phyloP scores from a whole-genome alignment of 2,113 vertebrate genomes.

The Pelecanoides urinatrix region DNA sequence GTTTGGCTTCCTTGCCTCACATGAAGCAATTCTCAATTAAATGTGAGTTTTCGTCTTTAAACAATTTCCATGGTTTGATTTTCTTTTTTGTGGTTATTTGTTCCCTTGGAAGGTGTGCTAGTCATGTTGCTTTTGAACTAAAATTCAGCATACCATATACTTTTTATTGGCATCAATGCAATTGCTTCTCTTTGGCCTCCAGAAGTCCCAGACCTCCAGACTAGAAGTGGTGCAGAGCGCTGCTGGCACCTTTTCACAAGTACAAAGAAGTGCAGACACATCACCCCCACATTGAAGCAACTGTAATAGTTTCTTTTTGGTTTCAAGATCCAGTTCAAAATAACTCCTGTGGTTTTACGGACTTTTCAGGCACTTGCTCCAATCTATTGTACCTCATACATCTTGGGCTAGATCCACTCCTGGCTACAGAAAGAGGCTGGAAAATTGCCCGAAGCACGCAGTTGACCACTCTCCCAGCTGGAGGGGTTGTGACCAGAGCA shows the following conservation, averaged over 20 bases:
- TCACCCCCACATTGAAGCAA: slow-evolving; percentile 5
- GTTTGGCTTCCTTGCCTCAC: slow-evolving; percentile 53
- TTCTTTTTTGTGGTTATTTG: slow-evolving; percentile 65
- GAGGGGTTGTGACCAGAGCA: not conserved
- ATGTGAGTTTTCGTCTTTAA: slow-evolving; percentile 56
- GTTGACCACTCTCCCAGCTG: not conserved
- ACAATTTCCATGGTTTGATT: slow-evolving; percentile 48
- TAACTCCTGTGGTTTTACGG: not conserved
- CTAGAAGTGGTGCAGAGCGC: not conserved
- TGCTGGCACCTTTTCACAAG: slow-evolving; percentile 2
- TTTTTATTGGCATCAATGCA: slow-evolving; percentile 48
- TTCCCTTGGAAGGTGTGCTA: slow-evolving; percentile 54
- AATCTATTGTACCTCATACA: not conserved
- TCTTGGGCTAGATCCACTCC: not conserved
- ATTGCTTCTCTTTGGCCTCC: slow-evolving; percentile 28
- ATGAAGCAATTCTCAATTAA: slow-evolving; percentile 57
- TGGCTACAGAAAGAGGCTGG: not conserved
- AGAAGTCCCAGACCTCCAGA: slow-evolving; percentile 44
- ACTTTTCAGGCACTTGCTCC: not conserved
- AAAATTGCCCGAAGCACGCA: rapidly evolving
- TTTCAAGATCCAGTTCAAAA: slow-evolving; percentile 29
- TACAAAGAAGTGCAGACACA: not conserved
- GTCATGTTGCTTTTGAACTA: slow-evolving; percentile 61
- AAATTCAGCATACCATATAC: slow-evolving; percentile 38
- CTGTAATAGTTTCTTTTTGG: not conserved